phyloP scores from a whole-genome alignment of 2,797 vertebrate genomes.

The Rhinophrynus dorsalis region DNA sequence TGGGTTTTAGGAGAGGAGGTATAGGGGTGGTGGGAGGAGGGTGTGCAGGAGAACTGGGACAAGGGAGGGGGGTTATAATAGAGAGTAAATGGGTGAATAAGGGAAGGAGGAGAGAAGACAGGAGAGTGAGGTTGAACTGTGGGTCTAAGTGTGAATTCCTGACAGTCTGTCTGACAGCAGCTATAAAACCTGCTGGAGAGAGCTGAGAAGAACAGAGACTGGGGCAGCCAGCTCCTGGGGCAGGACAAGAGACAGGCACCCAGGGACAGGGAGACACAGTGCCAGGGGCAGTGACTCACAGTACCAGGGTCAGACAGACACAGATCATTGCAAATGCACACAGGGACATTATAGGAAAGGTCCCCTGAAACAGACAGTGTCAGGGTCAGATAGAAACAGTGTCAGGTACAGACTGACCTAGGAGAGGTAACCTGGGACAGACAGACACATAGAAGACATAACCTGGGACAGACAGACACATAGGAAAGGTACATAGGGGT shows the following conservation, averaged over 20 bases:
- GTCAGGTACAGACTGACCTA: not conserved
- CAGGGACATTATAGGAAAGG: not conserved
- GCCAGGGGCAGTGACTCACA: not conserved
- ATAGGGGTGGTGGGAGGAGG: not conserved
- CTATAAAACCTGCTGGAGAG: slow-evolving; percentile 67
- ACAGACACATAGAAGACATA: not conserved
- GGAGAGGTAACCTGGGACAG: no score
- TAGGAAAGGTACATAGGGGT: not conserved
- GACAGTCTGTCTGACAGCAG: slow-evolving; percentile 63
- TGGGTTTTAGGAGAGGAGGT: not conserved
- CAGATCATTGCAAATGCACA: not conserved
- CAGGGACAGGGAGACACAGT: slow-evolving; percentile 26
- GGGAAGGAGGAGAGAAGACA: slow-evolving; percentile 50
- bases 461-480: not conserved
- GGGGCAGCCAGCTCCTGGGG: not conserved
- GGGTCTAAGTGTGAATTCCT: slow-evolving; percentile 71
- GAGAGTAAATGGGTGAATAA: slow-evolving; percentile 27
- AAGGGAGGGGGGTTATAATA: slow-evolving; percentile 23
- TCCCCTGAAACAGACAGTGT: not conserved
- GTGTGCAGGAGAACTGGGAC: slow-evolving; percentile 6
- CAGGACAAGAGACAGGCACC: slow-evolving; percentile 19
- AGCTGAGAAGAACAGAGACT: slow-evolving; percentile 28
- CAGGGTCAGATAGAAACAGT: not conserved
- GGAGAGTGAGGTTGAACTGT: slow-evolving; percentile 60
- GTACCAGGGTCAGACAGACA: not conserved